Base-by-base conservation (phyloP, 2,797 vertebrate genomes). In the Lepidocolaptes lacrymiger region DNA sequence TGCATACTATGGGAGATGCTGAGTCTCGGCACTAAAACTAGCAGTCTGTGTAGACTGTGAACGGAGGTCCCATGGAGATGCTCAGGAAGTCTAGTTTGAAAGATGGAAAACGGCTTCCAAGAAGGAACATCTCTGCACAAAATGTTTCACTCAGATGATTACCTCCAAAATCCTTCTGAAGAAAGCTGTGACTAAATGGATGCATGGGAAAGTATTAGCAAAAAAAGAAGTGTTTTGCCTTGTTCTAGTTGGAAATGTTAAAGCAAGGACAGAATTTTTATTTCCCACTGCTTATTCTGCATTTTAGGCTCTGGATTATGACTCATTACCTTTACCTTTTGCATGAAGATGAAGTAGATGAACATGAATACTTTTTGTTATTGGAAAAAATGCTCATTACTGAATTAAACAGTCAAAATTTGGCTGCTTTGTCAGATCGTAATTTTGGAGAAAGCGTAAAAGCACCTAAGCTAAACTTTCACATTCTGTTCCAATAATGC, bases 401-500 rank as follows among this genome's bases (percentile, higher is more conserved):
- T 27, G 24, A 89, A 55, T 6, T 49, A 64, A 69, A 23, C 5
- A 46, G 13, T 72, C 90, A 94, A 96, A 85, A 44, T 24, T 49
- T 52, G 46, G 14, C 68, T 95, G 55, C 85, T 93, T 75, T 80
- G 27, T 37, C 26, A 84, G 37, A 61, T 62, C 11, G 23, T 63
- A 74, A 67, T 6, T 89, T 66, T 61, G 20, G n/a, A 71, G 21
- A 10, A 91, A 94, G 32, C 2, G 5, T 78, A 76, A 91, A 79
- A 67, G 56, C 14, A 78, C 85, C 55, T 89, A 89, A 89, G 28
- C 41, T 91, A 67, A 80, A 92, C 19, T 15, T 85, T 56, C 95
- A 48, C 24, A 96, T 88, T 85, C 76, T 84, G 22, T 87, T 91
- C 76, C 49, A 56, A 34, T 54, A 93, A 91, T 64, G 19, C 15